Evolutionary conservation across 2,888 invertebrate species (phyloP).

Genomic region (Myathropa florea): DNA sequence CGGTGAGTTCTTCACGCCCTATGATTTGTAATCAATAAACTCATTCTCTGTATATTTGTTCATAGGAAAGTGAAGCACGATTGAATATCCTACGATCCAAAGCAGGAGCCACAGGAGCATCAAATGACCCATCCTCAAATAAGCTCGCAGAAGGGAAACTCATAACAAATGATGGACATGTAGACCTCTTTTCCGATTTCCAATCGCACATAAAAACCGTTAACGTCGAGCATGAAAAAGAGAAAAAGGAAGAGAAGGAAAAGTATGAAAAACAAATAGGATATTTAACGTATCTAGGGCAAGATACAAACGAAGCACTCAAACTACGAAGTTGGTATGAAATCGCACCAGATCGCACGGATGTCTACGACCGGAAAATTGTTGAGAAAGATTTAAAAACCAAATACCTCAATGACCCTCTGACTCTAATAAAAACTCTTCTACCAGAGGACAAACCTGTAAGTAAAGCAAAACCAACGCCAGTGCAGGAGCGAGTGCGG

Average conservation of each 20-base stretch:
- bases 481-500: background rate
- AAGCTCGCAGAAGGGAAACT: conserved; percentile 40
- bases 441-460: conserved; percentile 67
- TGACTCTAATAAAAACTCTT: conserved; percentile 84
- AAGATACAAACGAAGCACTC: conserved; percentile 93
- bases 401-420: conserved; percentile 88
- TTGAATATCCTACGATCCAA: conserved; percentile 76
- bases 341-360: conserved; percentile 83
- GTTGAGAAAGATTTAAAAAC: conserved; percentile 85
- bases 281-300: conserved; percentile 96
- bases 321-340: conserved; percentile 95
- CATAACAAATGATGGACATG: conserved; percentile 81
- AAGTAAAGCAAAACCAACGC: background rate
- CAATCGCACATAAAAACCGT: conserved; percentile 87
- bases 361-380: conserved; percentile 45
- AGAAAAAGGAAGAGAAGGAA: conserved; percentile 94
- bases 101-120: conserved; percentile 68
- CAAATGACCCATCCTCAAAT: conserved; percentile 72
- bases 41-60: background rate
- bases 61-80: conserved; percentile 79
- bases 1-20: conserved; percentile 82
- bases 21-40: background rate
- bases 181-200: conserved; percentile 93
- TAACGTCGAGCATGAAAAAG: conserved; percentile 94
- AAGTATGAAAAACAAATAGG: conserved; percentile 99